Conservation (phyloP, 2,797 vertebrate species). For the Gallirallus australis region DNA sequence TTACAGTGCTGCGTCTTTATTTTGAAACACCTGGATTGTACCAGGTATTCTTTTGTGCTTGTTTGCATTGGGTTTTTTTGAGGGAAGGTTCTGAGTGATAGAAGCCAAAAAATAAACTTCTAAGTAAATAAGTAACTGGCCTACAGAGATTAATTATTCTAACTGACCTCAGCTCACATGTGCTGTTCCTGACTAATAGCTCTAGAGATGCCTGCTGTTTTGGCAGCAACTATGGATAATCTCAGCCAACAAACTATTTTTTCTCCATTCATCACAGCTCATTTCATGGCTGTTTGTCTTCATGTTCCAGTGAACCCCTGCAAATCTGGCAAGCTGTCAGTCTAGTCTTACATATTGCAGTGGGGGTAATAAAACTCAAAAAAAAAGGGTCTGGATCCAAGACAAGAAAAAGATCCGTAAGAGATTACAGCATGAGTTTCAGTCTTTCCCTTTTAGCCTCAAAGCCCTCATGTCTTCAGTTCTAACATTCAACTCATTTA, state of each 20-base stretch:
- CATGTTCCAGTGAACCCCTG: neutral
- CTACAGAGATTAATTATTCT: conserved; percentile 22
- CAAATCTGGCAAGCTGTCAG: neutral
- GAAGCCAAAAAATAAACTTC: neutral
- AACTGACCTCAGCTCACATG: conserved; percentile 13
- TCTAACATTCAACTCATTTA: neutral
- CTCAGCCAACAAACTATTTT: conserved; percentile 37
- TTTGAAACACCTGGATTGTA: neutral
- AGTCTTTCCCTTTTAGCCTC: neutral
- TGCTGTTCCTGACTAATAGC: conserved; percentile 23
- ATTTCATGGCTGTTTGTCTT: conserved; percentile 43
- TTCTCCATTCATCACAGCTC: conserved; percentile 26
- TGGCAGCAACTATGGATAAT: conserved; percentile 19
- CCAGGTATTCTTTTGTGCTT: neutral
- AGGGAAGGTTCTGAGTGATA: neutral
- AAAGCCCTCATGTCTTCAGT: neutral
- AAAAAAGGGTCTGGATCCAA: neutral
- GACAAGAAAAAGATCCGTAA: neutral
- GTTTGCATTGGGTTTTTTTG: neutral
- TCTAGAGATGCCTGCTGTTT: conserved; percentile 39
- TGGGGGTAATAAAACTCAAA: neutral
- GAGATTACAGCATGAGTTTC: neutral
- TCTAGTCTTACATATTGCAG: neutral
- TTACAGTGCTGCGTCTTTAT: neutral
- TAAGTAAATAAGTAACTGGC: conserved; percentile 1